Percentiles rank a stretch among this genome's conserved stretches.
Conservation (phyloP, 2,113 vertebrate genomes). For the Prolemur simus region DNA sequence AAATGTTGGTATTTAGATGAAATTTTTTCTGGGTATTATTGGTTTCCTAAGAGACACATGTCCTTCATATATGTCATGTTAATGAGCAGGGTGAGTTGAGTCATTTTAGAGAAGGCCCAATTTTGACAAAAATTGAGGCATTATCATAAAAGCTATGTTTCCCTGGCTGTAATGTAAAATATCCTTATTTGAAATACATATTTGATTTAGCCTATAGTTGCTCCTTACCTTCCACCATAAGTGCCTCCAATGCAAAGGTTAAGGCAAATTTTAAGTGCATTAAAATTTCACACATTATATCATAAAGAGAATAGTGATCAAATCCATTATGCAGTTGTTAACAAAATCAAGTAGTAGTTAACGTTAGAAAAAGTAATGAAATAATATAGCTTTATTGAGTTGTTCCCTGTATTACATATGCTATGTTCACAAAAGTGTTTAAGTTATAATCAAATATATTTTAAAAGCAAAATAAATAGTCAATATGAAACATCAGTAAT, state of each 20-base stretch:
- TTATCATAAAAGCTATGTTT: conserved; percentile 63
- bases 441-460: neutral
- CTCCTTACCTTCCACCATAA: conserved; percentile 28
- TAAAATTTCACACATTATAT: neutral
- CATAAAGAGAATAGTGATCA: neutral
- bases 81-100: conserved; percentile 50
- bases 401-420: neutral
- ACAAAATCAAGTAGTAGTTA: neutral
- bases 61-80: conserved; percentile 65
- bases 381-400: neutral
- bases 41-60: conserved; percentile 42
- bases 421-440: neutral
- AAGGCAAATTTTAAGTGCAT: conserved; percentile 1
- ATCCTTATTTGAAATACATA: conserved; percentile 50
- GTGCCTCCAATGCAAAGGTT: conserved; percentile 18
- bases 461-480: neutral
- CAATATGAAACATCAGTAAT: neutral
- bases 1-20: conserved; percentile 22
- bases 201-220: conserved; percentile 45
- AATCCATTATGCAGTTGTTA: neutral
- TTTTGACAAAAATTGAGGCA: conserved; percentile 62
- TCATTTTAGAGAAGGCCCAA: conserved; percentile 45
- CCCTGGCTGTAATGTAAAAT: conserved; percentile 35
- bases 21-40: conserved; percentile 51
- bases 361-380: neutral